Evolutionary conservation across 2,113 vertebrate genomes (phyloP), one percentile per base, ranked within the genome.

Genomic region (Oryzias woworae): DNA sequence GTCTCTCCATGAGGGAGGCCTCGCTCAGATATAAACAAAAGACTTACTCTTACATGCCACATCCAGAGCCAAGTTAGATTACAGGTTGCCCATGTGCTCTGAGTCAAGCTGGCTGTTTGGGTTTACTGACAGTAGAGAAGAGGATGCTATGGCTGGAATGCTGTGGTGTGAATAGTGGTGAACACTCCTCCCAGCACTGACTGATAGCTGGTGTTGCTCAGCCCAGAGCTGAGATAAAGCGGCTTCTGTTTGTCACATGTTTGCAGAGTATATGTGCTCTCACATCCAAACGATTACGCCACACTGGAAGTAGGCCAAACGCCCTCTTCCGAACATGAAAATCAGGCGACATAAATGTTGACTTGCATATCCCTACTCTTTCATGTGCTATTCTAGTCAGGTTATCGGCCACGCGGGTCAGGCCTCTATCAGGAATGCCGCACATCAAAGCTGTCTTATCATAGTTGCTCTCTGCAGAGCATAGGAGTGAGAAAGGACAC

Each of bases 91-190:
- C 79, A 75, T 85, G 72, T 69, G 73, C 71, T 78, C 53, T 54
- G 77, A 84, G 77, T 76, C 63, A 78, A 78, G 66, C 73, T 61
- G 66, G 73, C 71, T 86, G 82, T 88, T 88, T 87, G 79, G 79
- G 77, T 84, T 87, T 84, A 81, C 78, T 84, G 84, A 85, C 82
- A 80, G 82, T 49, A 69, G 80, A 75, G 75, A 74, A 73, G 75
- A 87, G 79, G 85, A 86, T 84, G 85, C 86, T 87, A 89, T 84
- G 86, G 82, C 72, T 77, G 89, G 89, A 88, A 90, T 88, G 89
- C 70, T 76, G 85, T 75, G 87, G 87, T 81, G 77, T 81, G 82
- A 87, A 87, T 68, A 49, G 83, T 46, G 81, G 86, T 77, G 77
- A 82, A 77, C 65, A 58, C 82, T 82, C 79, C 86, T 83, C 80